These are phyloP conservation scores for Nanger granti DNA, from an alignment of 2,113 vertebrate species.

Conservation along the genomic window DNA sequence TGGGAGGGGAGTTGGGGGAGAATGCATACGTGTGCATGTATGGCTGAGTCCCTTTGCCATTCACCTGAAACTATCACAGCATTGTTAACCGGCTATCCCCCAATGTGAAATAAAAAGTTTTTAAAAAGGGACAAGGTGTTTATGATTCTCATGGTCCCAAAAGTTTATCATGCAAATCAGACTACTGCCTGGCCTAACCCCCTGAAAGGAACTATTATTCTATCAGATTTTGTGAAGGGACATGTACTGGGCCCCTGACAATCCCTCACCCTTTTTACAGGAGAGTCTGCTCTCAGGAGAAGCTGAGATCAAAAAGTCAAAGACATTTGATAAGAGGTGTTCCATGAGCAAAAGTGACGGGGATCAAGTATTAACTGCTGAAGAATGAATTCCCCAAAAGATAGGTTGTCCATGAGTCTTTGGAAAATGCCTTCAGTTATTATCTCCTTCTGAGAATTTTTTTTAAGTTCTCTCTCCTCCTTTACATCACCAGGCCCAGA, in stretches of 20 bases:
- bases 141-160: neutral
- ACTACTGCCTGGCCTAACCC: rapidly evolving
- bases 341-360: neutral
- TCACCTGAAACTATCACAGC: neutral
- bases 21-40: neutral
- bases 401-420: neutral
- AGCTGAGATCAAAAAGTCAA: neutral
- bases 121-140: neutral
- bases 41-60: neutral
- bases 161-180: neutral
- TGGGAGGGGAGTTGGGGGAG: neutral
- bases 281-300: neutral
- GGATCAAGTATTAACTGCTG: no score
- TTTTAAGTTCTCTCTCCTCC: neutral
- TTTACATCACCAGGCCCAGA: neutral
- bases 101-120: neutral
- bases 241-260: rapidly evolving
- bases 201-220: neutral
- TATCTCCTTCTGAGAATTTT: neutral
- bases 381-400: neutral
- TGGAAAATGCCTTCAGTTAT: neutral
- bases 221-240: rapidly evolving
- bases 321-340: neutral
- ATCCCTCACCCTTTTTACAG: rapidly evolving
- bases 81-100: neutral